Conservation (phyloP, 2,113 vertebrate species). For the Falcunculus frontatus region DNA sequence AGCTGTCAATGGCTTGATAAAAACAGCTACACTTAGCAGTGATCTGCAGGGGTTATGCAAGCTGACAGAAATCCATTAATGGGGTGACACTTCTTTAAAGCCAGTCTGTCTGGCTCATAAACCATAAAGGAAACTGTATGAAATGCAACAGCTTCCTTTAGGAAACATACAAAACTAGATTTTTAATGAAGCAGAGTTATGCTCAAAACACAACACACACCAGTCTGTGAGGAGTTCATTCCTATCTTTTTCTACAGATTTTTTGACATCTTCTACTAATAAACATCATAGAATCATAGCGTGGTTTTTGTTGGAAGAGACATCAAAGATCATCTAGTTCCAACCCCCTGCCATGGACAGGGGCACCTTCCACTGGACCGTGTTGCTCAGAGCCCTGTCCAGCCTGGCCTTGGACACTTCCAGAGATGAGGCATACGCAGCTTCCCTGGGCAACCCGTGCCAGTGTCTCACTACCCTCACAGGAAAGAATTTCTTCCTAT, state of each 20-base stretch:
- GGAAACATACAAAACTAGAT: neutral
- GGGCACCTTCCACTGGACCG: neutral
- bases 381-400: neutral
- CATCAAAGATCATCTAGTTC: neutral
- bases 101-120: neutral
- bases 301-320: neutral
- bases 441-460: neutral
- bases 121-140: neutral
- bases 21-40: neutral
- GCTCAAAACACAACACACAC: neutral
- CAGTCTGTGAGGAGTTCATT: neutral
- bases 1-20: slow-evolving; percentile 16
- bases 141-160: neutral
- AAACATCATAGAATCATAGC: neutral
- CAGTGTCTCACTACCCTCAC: neutral
- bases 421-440: neutral
- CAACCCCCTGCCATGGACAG: neutral
- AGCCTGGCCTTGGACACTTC: neutral
- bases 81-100: neutral
- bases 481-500: neutral
- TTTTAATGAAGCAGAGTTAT: neutral
- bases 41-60: neutral
- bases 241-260: neutral
- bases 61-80: neutral
- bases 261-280: neutral